Base-by-base conservation (phyloP, 2,113 vertebrate genomes). In the Bufo bufo region DNA sequence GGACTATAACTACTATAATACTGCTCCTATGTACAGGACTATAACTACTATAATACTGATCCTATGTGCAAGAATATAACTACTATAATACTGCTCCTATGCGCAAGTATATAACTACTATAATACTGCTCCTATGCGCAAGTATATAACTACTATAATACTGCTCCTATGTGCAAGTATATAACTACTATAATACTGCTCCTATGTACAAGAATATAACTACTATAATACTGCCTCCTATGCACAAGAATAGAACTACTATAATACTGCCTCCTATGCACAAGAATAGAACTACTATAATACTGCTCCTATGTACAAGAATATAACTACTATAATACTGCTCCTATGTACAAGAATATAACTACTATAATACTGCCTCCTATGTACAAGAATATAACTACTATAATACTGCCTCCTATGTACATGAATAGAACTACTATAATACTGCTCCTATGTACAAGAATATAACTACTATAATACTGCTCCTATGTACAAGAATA, bases 81-180 rank as follows among this genome's bases (percentile, higher is more conserved):
- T 71, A 71, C 66, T 71, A 71, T 52, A 61, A 75, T 75, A 49
- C 72, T 75, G 72, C 45, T 1, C 45, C 45, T 49, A 49, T 49
- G 14, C 19, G 49, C 45, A 75, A 20, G 17, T 49, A 75, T 49
- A 75, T 75, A 75, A 49, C 72, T 75, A 49, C 72, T 75, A 75
- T 75, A 75, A 19, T 49, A 75, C 72, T 75, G 16, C 72, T 4
- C 72, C 72, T 75, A 74, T 49, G 14, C 49, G 49, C 72, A 75
- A 49, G 72, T 20, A 75, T 75, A 75, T 75, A 75, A 49, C 72
- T 75, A 75, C 72, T 75, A 75, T 75, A 75, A 49, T 75, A 75
- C 72, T 75, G 16, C 45, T 5, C 72, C 72, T 49, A 49, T 72
- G 4, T 72, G 45, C 69, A 72, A 45, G 69, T 45, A 72, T 72